A percentile compares a stretch with the other conserved stretches of the same genome.
These are phyloP conservation scores for Pogonognathellus flavescens DNA, from an alignment of 1,140 invertebrate species.

Conservation along the genomic window DNA sequence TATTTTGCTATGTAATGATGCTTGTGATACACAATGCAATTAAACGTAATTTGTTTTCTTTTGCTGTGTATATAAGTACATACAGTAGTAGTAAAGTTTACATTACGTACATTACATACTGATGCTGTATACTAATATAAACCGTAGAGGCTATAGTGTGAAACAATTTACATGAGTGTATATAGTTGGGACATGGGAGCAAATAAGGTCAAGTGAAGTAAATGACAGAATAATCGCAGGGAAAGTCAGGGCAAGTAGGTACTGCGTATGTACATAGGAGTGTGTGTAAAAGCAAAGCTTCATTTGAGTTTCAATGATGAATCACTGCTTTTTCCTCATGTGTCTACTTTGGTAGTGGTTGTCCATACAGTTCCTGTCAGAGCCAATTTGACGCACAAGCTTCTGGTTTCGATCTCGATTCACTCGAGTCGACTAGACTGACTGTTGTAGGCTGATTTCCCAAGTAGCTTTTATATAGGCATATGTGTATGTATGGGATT, in stretches of 20 bases:
- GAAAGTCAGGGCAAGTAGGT: slow-evolving; percentile 4
- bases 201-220: background rate
- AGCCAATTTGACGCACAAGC: background rate
- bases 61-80: too few species aligned
- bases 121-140: too few species aligned
- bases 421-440: background rate
- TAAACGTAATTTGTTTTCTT: too few species aligned
- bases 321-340: background rate
- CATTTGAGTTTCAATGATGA: slow-evolving; percentile 23
- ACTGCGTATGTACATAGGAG: too few species aligned
- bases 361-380: slow-evolving; percentile 7
- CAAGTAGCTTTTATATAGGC: too few species aligned
- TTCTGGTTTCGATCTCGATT: background rate
- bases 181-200: background rate
- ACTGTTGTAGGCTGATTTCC: background rate
- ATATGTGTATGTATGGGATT: too few species aligned
- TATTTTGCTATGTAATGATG: too few species aligned
- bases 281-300: background rate
- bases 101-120: too few species aligned
- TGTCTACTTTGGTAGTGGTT: background rate
- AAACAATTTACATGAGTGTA: too few species aligned
- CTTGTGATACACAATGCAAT: too few species aligned
- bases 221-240: background rate
- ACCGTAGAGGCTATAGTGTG: too few species aligned
- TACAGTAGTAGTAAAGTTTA: too few species aligned